Conservation (phyloP, 2,888 invertebrate genomes). For the Pammene aurita region DNA sequence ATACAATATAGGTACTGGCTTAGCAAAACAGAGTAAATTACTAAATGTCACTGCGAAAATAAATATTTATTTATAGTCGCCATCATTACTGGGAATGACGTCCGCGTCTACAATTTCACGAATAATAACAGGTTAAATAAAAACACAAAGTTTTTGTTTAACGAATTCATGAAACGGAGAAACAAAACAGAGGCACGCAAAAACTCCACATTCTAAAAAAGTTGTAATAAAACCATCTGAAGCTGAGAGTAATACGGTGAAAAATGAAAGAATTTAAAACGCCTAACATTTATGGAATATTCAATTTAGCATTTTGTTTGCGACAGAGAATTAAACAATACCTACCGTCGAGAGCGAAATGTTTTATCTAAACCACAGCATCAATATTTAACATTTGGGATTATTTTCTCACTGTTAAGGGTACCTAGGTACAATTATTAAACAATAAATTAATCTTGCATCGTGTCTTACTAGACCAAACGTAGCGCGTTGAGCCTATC, state of each 20-base stretch:
- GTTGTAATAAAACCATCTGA: conserved; percentile 72
- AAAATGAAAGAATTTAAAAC: conserved; percentile 71
- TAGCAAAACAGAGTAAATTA: too few species aligned
- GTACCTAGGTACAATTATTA: too few species aligned
- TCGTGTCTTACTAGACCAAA: too few species aligned
- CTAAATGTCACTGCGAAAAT: too few species aligned
- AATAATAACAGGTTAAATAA: conserved; percentile 59
- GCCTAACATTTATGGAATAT: conserved; percentile 65
- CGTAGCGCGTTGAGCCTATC: too few species aligned
- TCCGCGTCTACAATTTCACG: conserved; percentile 49
- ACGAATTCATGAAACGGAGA: conserved; percentile 66
- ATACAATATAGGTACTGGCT: too few species aligned
- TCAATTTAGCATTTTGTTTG: conserved; percentile 49
- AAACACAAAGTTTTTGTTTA: conserved; percentile 59
- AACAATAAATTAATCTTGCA: not conserved
- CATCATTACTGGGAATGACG: conserved; percentile 23
- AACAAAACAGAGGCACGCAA: conserved; percentile 67
- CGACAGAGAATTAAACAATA: conserved; percentile 28
- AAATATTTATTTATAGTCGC: too few species aligned
- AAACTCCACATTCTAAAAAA: conserved; percentile 69
- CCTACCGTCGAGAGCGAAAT: conserved; percentile 5
- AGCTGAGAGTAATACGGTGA: conserved; percentile 66
- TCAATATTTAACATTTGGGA: conserved; percentile 17
- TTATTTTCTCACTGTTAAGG: not conserved
- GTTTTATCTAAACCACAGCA: conserved; percentile 18